Conservation (phyloP, 1,140 invertebrate genomes). For the Cyrtorhinus lividipennis region DNA sequence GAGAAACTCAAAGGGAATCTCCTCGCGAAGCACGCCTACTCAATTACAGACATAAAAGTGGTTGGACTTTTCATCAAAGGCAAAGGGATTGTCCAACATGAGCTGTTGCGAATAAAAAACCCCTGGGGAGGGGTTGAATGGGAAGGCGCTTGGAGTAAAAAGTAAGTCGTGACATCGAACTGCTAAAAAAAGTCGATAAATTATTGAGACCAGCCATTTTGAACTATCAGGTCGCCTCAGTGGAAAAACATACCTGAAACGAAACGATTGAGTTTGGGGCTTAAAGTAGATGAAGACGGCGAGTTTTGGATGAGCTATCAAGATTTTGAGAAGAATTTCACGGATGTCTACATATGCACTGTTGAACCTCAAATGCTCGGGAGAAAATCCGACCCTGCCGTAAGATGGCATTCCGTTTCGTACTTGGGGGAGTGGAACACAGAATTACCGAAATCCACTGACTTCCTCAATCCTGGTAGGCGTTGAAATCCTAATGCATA, state of each 20-base stretch:
- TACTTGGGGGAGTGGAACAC: not conserved
- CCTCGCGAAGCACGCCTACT: not conserved
- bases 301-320: constrained; percentile 4
- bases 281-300: not conserved
- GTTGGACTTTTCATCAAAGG: not conserved
- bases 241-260: not conserved
- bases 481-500: no score
- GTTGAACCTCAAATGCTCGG: not conserved
- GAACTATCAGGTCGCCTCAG: not conserved
- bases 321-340: not conserved
- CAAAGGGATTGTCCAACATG: not conserved
- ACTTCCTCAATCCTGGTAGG: not conserved
- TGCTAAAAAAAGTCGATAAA: not conserved
- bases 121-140: not conserved
- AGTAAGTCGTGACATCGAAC: no score
- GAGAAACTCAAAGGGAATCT: not conserved
- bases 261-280: not conserved
- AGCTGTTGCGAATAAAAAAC: not conserved
- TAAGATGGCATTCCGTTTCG: not conserved
- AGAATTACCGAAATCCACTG: not conserved
- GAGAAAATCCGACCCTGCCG: not conserved
- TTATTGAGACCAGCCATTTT: not conserved
- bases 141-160: not conserved
- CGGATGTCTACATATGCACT: not conserved
- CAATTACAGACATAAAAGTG: not conserved